Evolutionary conservation across 2,113 vertebrate genomes (phyloP).

Genomic region (Chaetodon trifascialis): DNA sequence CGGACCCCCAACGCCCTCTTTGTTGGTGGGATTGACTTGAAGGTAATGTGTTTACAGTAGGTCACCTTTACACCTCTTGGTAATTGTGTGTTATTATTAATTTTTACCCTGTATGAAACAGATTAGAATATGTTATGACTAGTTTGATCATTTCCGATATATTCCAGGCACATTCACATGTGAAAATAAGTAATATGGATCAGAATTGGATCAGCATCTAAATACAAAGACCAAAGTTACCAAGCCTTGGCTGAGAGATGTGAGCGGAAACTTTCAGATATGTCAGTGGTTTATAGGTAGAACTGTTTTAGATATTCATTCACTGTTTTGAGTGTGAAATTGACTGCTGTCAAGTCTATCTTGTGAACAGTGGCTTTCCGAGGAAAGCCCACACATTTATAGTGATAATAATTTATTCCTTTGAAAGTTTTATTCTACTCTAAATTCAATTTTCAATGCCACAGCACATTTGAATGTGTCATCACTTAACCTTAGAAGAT

Average conservation of each 20-base stretch:
- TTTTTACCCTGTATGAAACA: neutral
- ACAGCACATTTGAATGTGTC: neutral
- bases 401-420: rapidly evolving
- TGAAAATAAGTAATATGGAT: neutral
- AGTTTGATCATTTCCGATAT: neutral
- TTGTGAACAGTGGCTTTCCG: neutral
- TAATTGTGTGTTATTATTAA: neutral
- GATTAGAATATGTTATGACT: neutral
- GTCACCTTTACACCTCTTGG: neutral
- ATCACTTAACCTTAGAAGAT: neutral
- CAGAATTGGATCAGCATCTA: neutral
- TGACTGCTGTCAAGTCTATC: neutral
- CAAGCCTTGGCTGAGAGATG: neutral
- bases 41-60: conserved; percentile 78
- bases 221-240: neutral
- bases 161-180: neutral
- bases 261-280: neutral
- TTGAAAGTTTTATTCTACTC: neutral
- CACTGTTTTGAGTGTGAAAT: neutral
- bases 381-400: neutral
- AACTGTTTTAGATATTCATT: neutral
- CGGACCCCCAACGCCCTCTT: conserved; percentile 96
- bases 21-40: conserved; percentile 95
- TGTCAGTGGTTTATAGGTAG: too few species aligned
- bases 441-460: neutral